A percentile compares a stretch with the other conserved stretches of the same genome.
These are phyloP conservation scores for Rallus crepitans DNA, from an alignment of 2,797 vertebrate genomes.

Conservation along the genomic window DNA sequence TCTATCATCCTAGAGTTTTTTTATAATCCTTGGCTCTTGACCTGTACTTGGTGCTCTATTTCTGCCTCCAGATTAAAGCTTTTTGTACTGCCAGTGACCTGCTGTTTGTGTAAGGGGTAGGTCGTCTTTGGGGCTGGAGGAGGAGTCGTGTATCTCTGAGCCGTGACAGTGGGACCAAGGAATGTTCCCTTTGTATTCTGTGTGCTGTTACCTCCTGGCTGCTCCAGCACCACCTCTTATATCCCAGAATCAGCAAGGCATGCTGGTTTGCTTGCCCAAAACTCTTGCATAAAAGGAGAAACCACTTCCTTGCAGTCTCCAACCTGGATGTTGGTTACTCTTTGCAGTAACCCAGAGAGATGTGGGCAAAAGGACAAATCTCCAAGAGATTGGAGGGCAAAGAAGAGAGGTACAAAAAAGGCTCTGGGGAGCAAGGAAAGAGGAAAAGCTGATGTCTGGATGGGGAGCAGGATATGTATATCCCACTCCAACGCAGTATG, in stretches of 20 bases:
- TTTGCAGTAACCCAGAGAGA: neutral
- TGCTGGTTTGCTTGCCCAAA: neutral
- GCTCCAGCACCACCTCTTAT: constrained; percentile 18
- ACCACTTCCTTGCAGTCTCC: neutral
- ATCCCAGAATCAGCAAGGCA: neutral
- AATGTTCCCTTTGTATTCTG: constrained; percentile 85
- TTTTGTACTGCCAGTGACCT: constrained; percentile 71
- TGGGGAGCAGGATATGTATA: neutral
- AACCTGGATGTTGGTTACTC: neutral
- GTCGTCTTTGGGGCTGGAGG: constrained; percentile 75
- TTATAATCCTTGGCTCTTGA: constrained; percentile 52
- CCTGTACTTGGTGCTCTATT: neutral
- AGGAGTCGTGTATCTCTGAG: constrained; percentile 85
- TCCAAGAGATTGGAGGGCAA: neutral
- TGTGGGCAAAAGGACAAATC: neutral
- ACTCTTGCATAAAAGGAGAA: neutral
- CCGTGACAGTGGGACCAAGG: constrained; percentile 87
- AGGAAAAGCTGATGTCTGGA: neutral
- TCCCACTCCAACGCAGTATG: neutral
- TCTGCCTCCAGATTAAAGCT: constrained; percentile 42
- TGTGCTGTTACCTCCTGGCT: constrained; percentile 78
- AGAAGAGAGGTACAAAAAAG: neutral
- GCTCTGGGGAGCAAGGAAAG: neutral
- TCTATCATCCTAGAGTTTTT: neutral
- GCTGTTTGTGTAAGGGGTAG: constrained; percentile 84